These are phyloP conservation scores for Desmodus rotundus DNA, from an alignment of 2,113 vertebrate species.

Conservation along the genomic window DNA sequence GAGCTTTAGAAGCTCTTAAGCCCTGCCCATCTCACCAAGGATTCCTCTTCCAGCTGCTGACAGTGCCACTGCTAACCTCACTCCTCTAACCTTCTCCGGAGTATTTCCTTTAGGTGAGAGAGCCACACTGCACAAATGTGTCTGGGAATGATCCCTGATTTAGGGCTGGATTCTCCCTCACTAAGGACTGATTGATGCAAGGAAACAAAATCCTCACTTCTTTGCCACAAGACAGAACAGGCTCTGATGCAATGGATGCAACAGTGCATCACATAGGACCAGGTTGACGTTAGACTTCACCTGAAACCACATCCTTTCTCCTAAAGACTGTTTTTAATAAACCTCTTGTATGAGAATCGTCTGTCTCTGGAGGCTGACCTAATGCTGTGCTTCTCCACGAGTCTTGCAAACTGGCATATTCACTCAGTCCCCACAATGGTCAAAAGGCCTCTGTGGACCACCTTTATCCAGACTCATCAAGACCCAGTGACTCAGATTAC, in stretches of 20 bases:
- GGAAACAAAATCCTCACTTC: background rate
- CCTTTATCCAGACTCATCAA: background rate
- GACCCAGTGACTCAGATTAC: background rate
- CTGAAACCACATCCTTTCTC: background rate
- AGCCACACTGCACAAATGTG: background rate
- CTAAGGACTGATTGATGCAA: background rate
- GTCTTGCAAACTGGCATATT: background rate
- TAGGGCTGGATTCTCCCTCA: background rate
- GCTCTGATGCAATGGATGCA: background rate
- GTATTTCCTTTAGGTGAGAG: background rate
- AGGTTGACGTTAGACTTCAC: background rate
- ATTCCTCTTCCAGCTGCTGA: background rate
- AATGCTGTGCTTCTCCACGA: background rate
- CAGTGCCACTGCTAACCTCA: background rate
- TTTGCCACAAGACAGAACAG: background rate
- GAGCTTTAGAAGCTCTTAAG: background rate
- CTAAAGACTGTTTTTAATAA: background rate
- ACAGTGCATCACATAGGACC: background rate
- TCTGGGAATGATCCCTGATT: background rate
- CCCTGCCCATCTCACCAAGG: background rate
- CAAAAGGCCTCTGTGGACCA: background rate
- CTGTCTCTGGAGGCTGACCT: background rate
- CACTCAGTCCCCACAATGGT: background rate
- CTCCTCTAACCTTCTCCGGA: background rate
- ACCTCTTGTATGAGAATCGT: background rate